Conservation (phyloP, 2,797 vertebrate genomes). For the Sebastes alutus region DNA sequence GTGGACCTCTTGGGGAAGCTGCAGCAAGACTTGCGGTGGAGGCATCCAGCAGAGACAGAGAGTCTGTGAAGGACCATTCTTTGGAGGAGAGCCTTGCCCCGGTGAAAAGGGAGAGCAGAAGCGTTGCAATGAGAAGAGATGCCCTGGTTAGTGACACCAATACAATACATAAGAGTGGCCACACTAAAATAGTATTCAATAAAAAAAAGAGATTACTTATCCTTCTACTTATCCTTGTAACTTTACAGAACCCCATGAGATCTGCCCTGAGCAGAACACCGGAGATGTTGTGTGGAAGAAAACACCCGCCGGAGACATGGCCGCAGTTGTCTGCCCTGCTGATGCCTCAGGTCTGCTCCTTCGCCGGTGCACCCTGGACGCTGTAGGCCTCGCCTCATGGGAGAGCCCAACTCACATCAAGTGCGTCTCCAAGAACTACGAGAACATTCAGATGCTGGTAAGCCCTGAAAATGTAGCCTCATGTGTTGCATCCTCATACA, state of each 20-base stretch:
- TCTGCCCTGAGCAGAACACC: conserved; percentile 90
- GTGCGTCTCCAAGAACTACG: conserved; percentile 95
- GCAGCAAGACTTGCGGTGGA: conserved; percentile 91
- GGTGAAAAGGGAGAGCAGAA: conserved; percentile 90
- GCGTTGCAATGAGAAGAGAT: conserved; percentile 91
- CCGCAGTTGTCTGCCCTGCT: conserved; percentile 88
- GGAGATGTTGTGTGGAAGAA: conserved; percentile 92
- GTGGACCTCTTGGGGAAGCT: conserved; percentile 92
- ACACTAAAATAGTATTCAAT: background rate
- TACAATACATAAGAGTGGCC: background rate
- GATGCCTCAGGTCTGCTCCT: conserved; percentile 93
- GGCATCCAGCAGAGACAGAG: conserved; percentile 92
- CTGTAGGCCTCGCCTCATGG: conserved; percentile 94
- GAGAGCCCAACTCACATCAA: conserved; percentile 93
- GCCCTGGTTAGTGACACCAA: conserved; percentile 88
- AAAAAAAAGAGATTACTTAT: background rate
- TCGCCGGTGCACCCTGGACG: conserved; percentile 92
- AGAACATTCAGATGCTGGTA: conserved; percentile 95
- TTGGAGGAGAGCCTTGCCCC: conserved; percentile 88
- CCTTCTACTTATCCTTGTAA: background rate
- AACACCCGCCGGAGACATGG: conserved; percentile 91
- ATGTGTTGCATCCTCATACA: background rate
- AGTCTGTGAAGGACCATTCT: conserved; percentile 91
- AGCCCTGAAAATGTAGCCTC: conserved; percentile 45
- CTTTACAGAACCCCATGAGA: conserved; percentile 92